Base-by-base conservation (phyloP, 2,797 vertebrate genomes). In the Oreonectes daqikongensis region DNA sequence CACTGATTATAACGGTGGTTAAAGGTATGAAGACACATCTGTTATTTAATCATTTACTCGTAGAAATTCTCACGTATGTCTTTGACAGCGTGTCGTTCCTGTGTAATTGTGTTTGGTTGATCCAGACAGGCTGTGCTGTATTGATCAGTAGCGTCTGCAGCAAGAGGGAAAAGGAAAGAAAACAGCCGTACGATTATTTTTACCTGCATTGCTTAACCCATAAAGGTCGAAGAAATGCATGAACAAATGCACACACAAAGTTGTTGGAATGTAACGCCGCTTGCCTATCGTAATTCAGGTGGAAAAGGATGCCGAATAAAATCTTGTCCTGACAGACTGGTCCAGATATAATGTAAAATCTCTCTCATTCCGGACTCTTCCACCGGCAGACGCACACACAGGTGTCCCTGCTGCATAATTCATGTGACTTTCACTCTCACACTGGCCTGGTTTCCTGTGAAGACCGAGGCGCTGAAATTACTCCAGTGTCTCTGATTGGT, bases 371-470 rank as follows among this genome's bases (percentile, higher is more conserved):
- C 75, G 86, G 88, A 91, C 87, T 87, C 81, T 64, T 78, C 79
- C 83, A 81, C 82, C 85, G 85, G 87, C 86, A 87, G 86, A 79
- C 87, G 81, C 80, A 81, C 80, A 82, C 69, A 78, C 84, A 87
- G 87, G 85, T 81, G 82, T 86, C 74, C 64, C 76, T 52, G 72
- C 89, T 92, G 87, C 89, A 91, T 92, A 88, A 92, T 92, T 92
- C 90, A 91, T 87, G 22, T 46, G n/a, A 50, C 78, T 84, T 84
- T 79, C 78, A 86, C 75, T 84, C 84, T 87, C 83, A 81, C 82
- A 86, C 87, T 88, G 77, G 74, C 86, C 79, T 53, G 55, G 85
- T 83, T 88, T 88, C 81, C 69, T 83, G 78, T 82, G 80, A 79
- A 85, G 63, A 73, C 40, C 53, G 65, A 46, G 53, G 72, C 44